These are phyloP conservation scores for Leucoptera coffeella DNA, from an alignment of 2,888 invertebrate genomes.

Conservation along the genomic window DNA sequence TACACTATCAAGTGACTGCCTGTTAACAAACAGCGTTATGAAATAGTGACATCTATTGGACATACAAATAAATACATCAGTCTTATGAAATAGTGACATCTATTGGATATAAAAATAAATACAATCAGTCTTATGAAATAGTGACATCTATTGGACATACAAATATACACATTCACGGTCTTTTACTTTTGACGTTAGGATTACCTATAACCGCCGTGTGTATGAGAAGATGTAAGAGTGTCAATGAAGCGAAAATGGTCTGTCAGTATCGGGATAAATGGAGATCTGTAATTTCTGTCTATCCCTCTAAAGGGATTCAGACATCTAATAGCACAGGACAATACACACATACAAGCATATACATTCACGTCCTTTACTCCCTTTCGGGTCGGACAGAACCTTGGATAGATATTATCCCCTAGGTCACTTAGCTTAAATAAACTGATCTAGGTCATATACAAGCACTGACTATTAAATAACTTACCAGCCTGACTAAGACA, in stretches of 20 bases:
- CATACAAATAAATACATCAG: not conserved
- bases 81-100: not conserved
- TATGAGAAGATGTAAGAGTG: no score
- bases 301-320: no score
- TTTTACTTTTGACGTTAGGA: not conserved
- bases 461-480: no score
- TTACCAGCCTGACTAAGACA: constrained; percentile 57
- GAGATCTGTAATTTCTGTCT: no score
- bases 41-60: not conserved
- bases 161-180: not conserved
- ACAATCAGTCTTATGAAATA: not conserved
- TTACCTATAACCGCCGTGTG: no score
- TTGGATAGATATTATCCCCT: not conserved
- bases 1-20: constrained; percentile 84
- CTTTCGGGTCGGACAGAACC: not conserved
- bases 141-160: not conserved
- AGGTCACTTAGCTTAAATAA: no score
- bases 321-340: not conserved
- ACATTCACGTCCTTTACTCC: not conserved
- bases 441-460: no score
- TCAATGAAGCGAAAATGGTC: no score
- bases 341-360: not conserved
- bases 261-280: no score
- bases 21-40: constrained; percentile 11
- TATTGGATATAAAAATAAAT: not conserved